Evolutionary conservation across 2,797 vertebrate genomes (phyloP), one percentile per base, ranked within the genome.

Genomic region (Otolemur crassicaudatus): DNA sequence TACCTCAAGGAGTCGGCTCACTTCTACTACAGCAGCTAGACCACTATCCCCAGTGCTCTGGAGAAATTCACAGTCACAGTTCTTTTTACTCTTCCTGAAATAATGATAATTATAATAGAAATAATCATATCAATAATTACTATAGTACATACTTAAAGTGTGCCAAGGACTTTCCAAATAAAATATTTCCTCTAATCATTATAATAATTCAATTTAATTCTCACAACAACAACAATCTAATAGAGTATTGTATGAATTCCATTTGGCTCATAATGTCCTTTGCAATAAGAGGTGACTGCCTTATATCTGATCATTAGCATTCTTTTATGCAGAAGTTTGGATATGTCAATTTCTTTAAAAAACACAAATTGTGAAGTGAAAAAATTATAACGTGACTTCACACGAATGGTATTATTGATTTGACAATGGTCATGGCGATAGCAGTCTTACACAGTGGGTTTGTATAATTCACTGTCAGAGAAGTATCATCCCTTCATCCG

Each of bases 151-250:
- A 90, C 58, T 92, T 82, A 79, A 11, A 87, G 79, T 87, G 22
- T 16, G 23, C 6, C 79, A 85, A n/a, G 58, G 49, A 60, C 20
- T 81, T 87, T 73, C 37, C 63, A 94, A 92, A 75, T 91, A 75
- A 9, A 69, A 56, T 77, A 80, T 37, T 92, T 90, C 37, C 20
- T 92, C 58, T 82, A 92, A 91, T 90, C 29, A 60, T 94, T 4
- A 53, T 9, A 91, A 86, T 58, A 81, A 56, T 67, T 3, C 49
- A 94, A 43, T 69, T 90, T 96, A 58, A 77, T 77, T 91, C 37
- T 94, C 43, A 40, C 27, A 87, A 29, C 9, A 84, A 67, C 49
- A 87, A 29, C 9, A 87, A 67, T 58, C 31, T 70, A 56, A 20
- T 25, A 16, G 65, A 86, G 5, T 46, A 79, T 23, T 60, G 9